Evolutionary conservation across 1,140 invertebrate genomes (phyloP).

Genomic region (Caerostris extrusa): DNA sequence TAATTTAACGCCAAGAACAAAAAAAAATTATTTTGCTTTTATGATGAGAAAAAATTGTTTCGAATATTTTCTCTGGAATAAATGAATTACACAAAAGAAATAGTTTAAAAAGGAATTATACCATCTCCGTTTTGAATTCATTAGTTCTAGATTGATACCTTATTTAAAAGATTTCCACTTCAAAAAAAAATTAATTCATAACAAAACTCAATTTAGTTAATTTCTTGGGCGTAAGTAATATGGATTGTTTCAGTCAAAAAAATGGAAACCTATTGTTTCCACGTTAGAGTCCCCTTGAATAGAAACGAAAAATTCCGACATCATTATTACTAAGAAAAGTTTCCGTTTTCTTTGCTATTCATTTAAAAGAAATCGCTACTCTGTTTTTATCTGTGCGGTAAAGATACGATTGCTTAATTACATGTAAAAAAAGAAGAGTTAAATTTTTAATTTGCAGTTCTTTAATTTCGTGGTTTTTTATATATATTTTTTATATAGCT

Average conservation of each 20-base stretch:
- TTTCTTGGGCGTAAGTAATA: slow-evolving; percentile 49
- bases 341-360: not conserved
- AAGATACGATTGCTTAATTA: not conserved
- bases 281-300: not conserved
- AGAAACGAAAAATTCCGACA: not conserved
- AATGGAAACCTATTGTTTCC: not conserved
- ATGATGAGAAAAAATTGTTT: not conserved
- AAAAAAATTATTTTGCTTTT: not conserved
- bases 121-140: not conserved
- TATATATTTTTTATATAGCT: too few relatives aligned
- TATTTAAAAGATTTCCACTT: not conserved
- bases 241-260: slow-evolving; percentile 26
- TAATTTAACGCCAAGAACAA: not conserved
- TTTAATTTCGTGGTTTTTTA: too few relatives aligned
- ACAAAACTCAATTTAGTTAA: slow-evolving; percentile 49
- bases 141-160: slow-evolving; percentile 62
- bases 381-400: not conserved
- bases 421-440: not conserved
- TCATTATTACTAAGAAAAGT: not conserved
- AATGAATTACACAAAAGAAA: slow-evolving; percentile 5
- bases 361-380: not conserved
- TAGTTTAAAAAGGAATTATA: not conserved
- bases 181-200: too few relatives aligned
- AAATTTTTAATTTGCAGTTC: too few relatives aligned
- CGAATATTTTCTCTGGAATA: not conserved